Base-by-base conservation (phyloP, 2,888 invertebrate species). In the Empis stercorea region DNA sequence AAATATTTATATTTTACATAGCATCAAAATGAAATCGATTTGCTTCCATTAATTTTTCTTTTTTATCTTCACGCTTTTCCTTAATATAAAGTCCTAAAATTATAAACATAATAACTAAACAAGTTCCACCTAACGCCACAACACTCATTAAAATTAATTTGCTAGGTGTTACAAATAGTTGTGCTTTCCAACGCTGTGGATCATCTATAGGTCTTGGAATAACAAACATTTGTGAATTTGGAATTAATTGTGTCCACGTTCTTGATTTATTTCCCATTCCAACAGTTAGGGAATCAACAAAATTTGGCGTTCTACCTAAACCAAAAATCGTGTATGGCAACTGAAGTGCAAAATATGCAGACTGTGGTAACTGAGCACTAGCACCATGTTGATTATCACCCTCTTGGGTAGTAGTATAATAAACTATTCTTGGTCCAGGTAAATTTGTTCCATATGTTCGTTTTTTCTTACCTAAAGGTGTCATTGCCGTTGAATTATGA, bases 301-400 rank as follows among this genome's bases (percentile, higher is more conserved):
- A 99, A 71, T 99, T 99, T 2, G 97, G 96, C 34, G 94, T 94
- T 49, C 94, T 79, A 3, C 97, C 99, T n/a, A 99, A 73, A 2
- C 99, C 99, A 70, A 99, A 97, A 54, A 94, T 85, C 0, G 87
- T 86, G 66, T 92, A 99, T 0, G 99, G 97, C 47, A 96, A 71
- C 66, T 94, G 92, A n/a, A 99, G 74, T 2, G 93, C 80, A 64
- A 87, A 86, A 64, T 95, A 87, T 2, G 93, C 87, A 20, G 93
- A 91, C 66, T 95, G 94, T 0, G 92, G 83, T 42, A 95, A 66
- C 64, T 97, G 96, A 1, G 87, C 84, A 45, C 89, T 87, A 15
- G 82, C 80, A 23, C 89, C 89, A 50, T 79, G 81, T 52, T 89
- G 79, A 44, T 77, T 75, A 44, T 77, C 78, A 1, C 93, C 93